A percentile compares a stretch with the other conserved stretches of the same genome.
These are phyloP conservation scores for Ceratotherium simum DNA, from an alignment of 2,113 vertebrate genomes.

Conservation along the genomic window DNA sequence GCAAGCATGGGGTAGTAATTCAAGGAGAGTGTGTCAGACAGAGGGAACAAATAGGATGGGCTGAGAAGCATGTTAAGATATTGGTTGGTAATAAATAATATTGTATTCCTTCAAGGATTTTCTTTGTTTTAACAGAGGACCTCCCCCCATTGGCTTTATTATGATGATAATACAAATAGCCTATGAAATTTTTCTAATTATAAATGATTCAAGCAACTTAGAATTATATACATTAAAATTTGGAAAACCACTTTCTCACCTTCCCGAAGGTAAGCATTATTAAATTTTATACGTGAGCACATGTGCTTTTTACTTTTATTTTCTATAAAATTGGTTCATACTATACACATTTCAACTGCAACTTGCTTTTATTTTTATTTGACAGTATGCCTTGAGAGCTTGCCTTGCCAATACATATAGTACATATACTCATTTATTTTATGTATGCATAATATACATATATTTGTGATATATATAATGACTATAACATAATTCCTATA, in stretches of 20 bases:
- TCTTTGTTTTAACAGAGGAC: neutral
- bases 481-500: neutral
- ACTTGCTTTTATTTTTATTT: neutral
- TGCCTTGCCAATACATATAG: neutral
- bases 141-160: neutral
- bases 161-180: neutral
- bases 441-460: neutral
- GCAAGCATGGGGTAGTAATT: neutral
- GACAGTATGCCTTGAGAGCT: neutral
- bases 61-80: neutral
- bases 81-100: neutral
- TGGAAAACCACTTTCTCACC: neutral
- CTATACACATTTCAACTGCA: neutral
- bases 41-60: neutral
- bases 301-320: neutral
- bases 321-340: neutral
- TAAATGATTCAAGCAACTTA: neutral
- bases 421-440: neutral
- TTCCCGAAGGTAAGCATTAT: neutral
- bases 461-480: neutral
- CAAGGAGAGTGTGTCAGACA: neutral
- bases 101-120: neutral
- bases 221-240: neutral
- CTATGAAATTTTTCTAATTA: neutral
- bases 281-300: neutral